Base-by-base conservation (phyloP, 2,888 invertebrate species). In the Xestia rhomboidea region DNA sequence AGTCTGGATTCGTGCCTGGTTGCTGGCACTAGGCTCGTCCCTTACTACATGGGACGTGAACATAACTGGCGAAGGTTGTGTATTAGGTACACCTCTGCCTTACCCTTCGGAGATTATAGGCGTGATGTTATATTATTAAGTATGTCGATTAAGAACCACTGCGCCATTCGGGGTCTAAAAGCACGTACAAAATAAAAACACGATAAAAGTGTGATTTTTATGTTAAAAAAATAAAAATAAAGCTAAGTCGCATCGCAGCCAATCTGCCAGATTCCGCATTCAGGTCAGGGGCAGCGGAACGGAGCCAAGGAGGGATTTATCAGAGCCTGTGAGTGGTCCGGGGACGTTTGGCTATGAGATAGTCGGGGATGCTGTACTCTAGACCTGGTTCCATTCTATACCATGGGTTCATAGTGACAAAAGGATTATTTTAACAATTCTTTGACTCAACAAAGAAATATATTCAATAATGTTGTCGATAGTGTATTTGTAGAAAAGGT, bases 231-330 rank as follows among this genome's bases (percentile, higher is more conserved):
- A 57, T 13, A 85, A 84, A 85, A 74, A 64, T 77, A 80, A 73
- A 66, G 24, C 41, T 51, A 46, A 68, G 64, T 83, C 46, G 74
- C 38, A 62, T 81, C 51, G 72, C 38, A 64, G 75, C 82, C 82
- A 84, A 73, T 70, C 70, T 64, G 69, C 81, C 70, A 83, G 77
- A 82, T 86, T 82, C 86, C 71, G 77, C 77, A 88, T 86, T 88
- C 86, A 81, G 86, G 88, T 87, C 87, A 87, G 84, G 87, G 87
- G 62, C 86, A 81, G 68, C 66, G 63, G 76, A 79, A 73, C 72
- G 68, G 70, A 86, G 84, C 86, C 86, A 85, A 83, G 76, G 70
- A 81, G 84, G 88, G 83, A 88, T 84, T 87, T 88, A 76, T 80
- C 85, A 79, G 81, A 76, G 73, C 69, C 71, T 69, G 74, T 49